Conservation (phyloP, 35 echinoderm and acorn worm species). For the Chiridota heheva region DNA sequence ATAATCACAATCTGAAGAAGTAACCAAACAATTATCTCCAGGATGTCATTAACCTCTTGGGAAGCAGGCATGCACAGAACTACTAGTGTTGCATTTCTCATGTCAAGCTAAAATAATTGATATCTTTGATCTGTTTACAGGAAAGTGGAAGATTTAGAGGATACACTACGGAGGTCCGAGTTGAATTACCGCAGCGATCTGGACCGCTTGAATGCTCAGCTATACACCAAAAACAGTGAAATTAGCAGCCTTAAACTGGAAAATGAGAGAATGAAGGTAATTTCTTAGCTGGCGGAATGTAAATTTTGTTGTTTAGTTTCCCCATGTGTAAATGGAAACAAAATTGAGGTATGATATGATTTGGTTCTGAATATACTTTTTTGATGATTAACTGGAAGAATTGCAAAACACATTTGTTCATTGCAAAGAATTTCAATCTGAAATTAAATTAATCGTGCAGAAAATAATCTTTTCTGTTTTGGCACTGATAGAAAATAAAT, state of each 20-base stretch:
- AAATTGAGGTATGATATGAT: background rate
- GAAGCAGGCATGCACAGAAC: background rate
- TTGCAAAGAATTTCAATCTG: too few relatives aligned
- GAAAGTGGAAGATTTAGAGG: constrained; percentile 61
- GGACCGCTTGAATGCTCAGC: constrained; percentile 55
- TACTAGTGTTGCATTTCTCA: background rate
- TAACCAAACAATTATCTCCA: too few relatives aligned
- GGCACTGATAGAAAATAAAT: too few relatives aligned
- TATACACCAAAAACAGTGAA: constrained; percentile 67
- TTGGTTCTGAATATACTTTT: too few relatives aligned
- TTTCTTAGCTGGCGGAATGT: too few relatives aligned
- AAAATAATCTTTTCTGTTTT: too few relatives aligned
- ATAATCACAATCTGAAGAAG: too few relatives aligned
- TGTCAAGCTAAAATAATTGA: background rate
- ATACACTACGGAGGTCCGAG: constrained; percentile 32
- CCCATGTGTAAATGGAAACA: background rate
- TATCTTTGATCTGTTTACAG: constrained; percentile 25
- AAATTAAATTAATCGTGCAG: too few relatives aligned
- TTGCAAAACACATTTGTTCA: too few relatives aligned
- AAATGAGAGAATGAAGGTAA: constrained; percentile 89
- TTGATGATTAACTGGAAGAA: too few relatives aligned
- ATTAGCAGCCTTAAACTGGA: constrained; percentile 64
- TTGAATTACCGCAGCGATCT: constrained; percentile 10
- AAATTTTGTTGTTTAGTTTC: too few relatives aligned
- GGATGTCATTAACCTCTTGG: too few relatives aligned